Conservation (phyloP, 2,113 vertebrate species). For the Choloepus hoffmanni region DNA sequence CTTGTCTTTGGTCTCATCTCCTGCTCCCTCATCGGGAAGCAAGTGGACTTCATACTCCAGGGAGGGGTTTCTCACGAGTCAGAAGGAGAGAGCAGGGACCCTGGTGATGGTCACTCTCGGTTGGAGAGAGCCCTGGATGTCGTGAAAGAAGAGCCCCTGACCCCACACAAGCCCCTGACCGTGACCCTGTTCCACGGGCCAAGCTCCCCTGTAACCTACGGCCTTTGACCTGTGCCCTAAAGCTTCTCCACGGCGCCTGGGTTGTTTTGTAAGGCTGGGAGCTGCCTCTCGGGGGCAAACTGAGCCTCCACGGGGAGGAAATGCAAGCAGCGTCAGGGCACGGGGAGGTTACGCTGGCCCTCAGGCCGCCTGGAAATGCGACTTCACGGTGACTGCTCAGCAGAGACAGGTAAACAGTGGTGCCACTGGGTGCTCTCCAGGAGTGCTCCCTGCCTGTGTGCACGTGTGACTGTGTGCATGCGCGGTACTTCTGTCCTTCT, state of each 20-base stretch:
- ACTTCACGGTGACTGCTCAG: neutral
- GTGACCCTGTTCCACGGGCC: too few species aligned
- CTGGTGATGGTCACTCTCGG: accelerated
- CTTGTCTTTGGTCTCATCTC: neutral
- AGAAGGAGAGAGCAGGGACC: neutral
- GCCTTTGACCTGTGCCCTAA: neutral
- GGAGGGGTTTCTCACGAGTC: neutral
- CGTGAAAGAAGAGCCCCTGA: neutral
- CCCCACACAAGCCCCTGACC: too few species aligned
- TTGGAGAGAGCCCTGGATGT: neutral
- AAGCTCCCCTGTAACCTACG: neutral
- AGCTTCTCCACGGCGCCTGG: too few species aligned
- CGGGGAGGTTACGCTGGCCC: too few species aligned
- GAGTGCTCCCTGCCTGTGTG: neutral
- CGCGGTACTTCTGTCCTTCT: neutral
- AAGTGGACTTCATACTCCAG: neutral
- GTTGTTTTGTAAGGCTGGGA: accelerated
- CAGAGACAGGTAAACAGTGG: neutral
- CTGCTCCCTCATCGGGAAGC: neutral
- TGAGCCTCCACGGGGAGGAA: too few species aligned
- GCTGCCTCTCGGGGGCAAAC: neutral
- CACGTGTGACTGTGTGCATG: too few species aligned
- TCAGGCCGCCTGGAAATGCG: too few species aligned
- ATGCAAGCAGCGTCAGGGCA: too few species aligned
- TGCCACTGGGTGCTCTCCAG: neutral